phyloP scores from a whole-genome alignment of 1,140 invertebrate species.

The Atta cephalotes region DNA sequence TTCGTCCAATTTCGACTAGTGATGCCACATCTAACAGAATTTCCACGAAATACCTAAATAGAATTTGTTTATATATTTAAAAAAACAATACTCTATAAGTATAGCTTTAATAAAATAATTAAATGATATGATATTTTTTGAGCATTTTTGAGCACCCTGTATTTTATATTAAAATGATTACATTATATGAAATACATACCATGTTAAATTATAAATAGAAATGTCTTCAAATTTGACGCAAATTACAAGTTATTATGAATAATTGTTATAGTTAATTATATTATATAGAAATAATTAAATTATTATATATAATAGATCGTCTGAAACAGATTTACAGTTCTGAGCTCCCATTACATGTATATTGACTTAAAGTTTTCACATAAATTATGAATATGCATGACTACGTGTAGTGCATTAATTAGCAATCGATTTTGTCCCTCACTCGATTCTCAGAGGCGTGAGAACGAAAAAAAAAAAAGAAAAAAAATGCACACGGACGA shows the following conservation, averaged over 20 bases:
- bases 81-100: too few species aligned
- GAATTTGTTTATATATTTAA: too few species aligned
- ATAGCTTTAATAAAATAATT: too few species aligned
- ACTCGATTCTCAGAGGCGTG: not conserved
- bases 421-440: not conserved
- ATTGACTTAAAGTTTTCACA: not conserved
- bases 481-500: not conserved
- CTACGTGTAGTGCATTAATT: not conserved
- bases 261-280: not conserved
- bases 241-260: not conserved
- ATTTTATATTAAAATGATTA: too few species aligned
- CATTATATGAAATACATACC: too few species aligned
- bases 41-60: too few species aligned
- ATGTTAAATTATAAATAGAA: slow-evolving; percentile 1
- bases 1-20: too few species aligned
- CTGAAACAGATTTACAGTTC: not conserved
- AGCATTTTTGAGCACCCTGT: too few species aligned
- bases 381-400: not conserved
- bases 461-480: not conserved
- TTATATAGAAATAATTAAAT: not conserved
- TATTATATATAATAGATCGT: not conserved
- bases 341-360: not conserved
- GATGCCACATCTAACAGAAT: too few species aligned
- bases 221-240: not conserved
- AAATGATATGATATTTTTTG: too few species aligned